A percentile compares a stretch with the other conserved stretches of the same genome.
phyloP scores from a whole-genome alignment of 2,888 invertebrate species.

The Metacarcinus magister region DNA sequence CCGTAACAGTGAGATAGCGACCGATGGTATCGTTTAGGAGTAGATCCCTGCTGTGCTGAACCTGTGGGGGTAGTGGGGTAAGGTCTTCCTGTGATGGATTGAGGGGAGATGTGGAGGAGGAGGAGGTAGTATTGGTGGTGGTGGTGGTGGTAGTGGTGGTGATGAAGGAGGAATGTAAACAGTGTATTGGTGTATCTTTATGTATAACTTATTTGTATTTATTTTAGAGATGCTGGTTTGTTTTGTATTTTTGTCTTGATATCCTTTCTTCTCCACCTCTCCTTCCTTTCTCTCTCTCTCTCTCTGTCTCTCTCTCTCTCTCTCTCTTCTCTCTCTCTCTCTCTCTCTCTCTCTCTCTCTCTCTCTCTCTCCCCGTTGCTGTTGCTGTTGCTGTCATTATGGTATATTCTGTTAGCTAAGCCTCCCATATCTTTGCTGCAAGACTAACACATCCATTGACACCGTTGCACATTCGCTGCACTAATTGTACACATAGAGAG shows the following conservation, averaged over 20 bases:
- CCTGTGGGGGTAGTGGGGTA: background rate
- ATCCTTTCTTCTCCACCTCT: background rate
- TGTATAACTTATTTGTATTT: background rate
- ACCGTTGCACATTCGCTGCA: background rate
- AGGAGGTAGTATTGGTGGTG: background rate
- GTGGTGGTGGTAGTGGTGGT: too few species aligned
- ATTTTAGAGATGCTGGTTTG: background rate
- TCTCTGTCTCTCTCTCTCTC: background rate
- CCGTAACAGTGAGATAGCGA: slow-evolving; percentile 26
- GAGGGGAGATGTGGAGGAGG: slow-evolving; percentile 26
- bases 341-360: background rate
- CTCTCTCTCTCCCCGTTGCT: background rate
- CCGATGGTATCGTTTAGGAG: background rate
- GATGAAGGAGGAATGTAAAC: background rate
- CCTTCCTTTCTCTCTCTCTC: background rate
- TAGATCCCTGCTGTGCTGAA: background rate
- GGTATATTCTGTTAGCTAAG: background rate
- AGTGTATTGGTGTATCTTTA: background rate
- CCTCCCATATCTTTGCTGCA: background rate
- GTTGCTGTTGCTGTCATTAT: background rate
- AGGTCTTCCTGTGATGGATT: too few species aligned
- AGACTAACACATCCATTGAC: slow-evolving; percentile 19
- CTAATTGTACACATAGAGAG: background rate
- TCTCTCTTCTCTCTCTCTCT: background rate
- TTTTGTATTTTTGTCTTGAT: background rate